These are phyloP conservation scores for Dasyornis broadbenti DNA, from an alignment of 2,113 vertebrate genomes.

Conservation along the genomic window DNA sequence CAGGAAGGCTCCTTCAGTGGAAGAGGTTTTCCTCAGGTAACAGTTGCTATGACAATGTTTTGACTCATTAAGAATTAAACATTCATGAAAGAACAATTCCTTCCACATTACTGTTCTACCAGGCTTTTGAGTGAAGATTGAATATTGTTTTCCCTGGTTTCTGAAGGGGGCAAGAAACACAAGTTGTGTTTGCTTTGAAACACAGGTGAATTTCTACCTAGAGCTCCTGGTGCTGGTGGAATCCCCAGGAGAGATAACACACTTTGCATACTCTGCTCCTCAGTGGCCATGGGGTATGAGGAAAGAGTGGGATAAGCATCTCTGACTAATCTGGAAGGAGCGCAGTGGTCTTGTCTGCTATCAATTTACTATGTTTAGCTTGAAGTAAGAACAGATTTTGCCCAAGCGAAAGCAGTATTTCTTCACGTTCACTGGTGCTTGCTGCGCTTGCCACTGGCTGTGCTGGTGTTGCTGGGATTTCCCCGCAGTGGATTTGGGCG, in stretches of 20 bases:
- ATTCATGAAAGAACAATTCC: not conserved
- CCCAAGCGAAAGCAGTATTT: not conserved
- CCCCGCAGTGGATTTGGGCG: rapidly evolving
- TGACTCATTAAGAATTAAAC: not conserved
- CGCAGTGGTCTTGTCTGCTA: not conserved
- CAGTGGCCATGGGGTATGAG: not conserved
- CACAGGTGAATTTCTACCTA: not conserved
- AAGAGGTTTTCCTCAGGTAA: not conserved
- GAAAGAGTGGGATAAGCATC: not conserved
- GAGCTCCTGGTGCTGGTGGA: not conserved
- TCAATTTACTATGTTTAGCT: not conserved
- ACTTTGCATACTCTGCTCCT: not conserved
- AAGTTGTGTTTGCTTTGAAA: not conserved
- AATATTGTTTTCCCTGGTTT: not conserved
- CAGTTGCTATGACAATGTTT: not conserved
- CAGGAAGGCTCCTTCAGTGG: not conserved
- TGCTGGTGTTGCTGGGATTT: not conserved
- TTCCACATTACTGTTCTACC: not conserved
- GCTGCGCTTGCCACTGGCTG: rapidly evolving
- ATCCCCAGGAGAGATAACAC: not conserved
- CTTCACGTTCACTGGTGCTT: rapidly evolving
- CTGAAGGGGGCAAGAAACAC: not conserved
- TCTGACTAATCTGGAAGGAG: constrained; percentile 3
- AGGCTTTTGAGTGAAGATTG: not conserved
- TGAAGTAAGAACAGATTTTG: not conserved